Conservation (phyloP, 2,797 vertebrate genomes). For the Pipistrellus pygmaeus region DNA sequence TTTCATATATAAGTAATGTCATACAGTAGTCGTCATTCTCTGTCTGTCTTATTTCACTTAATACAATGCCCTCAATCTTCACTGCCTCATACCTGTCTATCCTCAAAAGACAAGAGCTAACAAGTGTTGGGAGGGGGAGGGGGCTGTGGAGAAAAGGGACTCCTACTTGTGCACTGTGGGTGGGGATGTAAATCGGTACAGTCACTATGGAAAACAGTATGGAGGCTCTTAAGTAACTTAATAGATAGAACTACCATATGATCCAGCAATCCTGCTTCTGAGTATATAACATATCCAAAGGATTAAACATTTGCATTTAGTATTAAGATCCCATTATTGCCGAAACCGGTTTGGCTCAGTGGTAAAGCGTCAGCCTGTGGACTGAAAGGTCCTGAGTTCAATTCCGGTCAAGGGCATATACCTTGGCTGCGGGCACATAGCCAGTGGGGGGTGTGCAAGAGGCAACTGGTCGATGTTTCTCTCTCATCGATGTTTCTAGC, state of each 20-base stretch:
- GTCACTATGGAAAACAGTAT: background rate
- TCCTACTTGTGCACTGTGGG: background rate
- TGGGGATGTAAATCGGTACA: background rate
- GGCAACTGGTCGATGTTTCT: too few relatives aligned
- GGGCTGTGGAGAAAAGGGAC: background rate
- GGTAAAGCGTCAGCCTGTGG: too few relatives aligned
- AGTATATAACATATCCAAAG: background rate
- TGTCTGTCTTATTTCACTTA: conserved; percentile 17
- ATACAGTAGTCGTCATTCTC: background rate
- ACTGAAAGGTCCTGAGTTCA: too few relatives aligned
- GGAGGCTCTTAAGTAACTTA: background rate
- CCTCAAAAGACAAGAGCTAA: background rate
- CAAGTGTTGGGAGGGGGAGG: background rate
- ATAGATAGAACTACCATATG: background rate
- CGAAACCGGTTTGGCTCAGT: too few relatives aligned
- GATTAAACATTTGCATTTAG: background rate
- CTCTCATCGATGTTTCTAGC: too few relatives aligned
- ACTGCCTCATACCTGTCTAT: background rate
- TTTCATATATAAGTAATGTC: background rate
- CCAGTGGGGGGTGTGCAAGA: too few relatives aligned
- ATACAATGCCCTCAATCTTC: background rate
- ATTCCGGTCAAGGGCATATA: too few relatives aligned
- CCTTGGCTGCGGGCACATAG: too few relatives aligned
- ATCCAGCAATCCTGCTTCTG: background rate
- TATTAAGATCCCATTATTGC: background rate